Base-by-base conservation (phyloP, 2,797 vertebrate genomes). In the Ateles fusciceps region DNA sequence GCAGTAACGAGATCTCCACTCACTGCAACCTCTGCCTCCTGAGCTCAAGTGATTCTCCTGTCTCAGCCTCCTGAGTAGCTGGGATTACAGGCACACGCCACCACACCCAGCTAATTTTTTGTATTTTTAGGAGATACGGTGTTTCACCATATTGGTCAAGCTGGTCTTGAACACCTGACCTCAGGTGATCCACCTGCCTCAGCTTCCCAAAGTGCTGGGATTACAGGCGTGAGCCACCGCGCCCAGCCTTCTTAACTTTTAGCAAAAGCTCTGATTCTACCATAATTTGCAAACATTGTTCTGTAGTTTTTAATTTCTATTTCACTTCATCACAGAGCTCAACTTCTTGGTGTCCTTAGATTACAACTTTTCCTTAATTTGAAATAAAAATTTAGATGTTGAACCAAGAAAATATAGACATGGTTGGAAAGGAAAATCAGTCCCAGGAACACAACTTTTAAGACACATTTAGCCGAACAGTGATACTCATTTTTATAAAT, bases 371-470 rank as follows among this genome's bases (percentile, higher is more conserved):
- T 80, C 48, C 94, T 94, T 30, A 81, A 78, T 74, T 71, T 86
- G 13, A 96, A 95, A 89, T 75, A 94, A 88, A 95, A 92, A 78
- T 75, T n/a, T 68, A 94, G 28, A 94, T 57, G 30, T 44, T 96
- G 44, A 97, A 92, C 30, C 44, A 87, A 85, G 8, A 93, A 95
- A 88, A 81, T 68, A 68, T 42, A 81, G 78, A 19, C 46, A 28
- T n/a, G 42, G 36, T 15, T 97, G 24, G 44, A 95, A 85, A 55
- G 12, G 24, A 95, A 91, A 95, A 92, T 17, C 4, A 94, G 28
- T 81, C n/a, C 71, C 83, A 95, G 91, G 81, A 97, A 95, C 61
- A 92, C 17, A 96, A 83, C 48, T 80, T 92, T 85, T 78, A 97
- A 96, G 50, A 85, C 2, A 71, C 14, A 90, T 72, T 46, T 85